phyloP scores from a whole-genome alignment of 2,113 vertebrate species.

The Xiphorhynchus elegans region DNA sequence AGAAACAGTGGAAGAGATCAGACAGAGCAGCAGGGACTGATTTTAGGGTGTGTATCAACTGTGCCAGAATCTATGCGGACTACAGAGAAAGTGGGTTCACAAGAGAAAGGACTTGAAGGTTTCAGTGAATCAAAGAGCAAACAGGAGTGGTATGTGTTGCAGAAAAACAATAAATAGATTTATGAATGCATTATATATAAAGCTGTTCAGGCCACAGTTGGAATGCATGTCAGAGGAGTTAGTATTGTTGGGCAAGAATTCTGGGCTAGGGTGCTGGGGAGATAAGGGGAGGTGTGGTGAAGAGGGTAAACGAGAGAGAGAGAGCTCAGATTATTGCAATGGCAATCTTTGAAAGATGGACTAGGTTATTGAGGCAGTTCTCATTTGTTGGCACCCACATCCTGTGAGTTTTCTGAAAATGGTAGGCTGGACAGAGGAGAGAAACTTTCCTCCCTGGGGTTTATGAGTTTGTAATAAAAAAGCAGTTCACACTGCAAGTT shows the following conservation, averaged over 20 bases:
- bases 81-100: background rate
- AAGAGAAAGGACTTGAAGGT: background rate
- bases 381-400: rapidly evolving
- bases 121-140: background rate
- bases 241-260: background rate
- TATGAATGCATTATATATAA: background rate
- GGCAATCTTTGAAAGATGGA: background rate
- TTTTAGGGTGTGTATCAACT: background rate
- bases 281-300: background rate
- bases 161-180: background rate
- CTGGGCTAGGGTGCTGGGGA: background rate
- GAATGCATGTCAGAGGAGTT: background rate
- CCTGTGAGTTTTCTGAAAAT: background rate
- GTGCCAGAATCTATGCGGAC: rapidly evolving
- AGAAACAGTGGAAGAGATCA: background rate
- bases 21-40: background rate
- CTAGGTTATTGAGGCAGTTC: background rate
- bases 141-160: background rate
- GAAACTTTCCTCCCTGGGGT: background rate
- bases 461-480: background rate
- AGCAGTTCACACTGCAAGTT: background rate
- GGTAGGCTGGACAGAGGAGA: background rate
- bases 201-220: background rate
- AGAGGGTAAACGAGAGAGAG: background rate
- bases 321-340: background rate